A percentile compares a stretch with the other conserved stretches of the same genome.
Evolutionary conservation across 2,888 invertebrate species (phyloP).

Genomic region (Liodrosophila aerea): DNA sequence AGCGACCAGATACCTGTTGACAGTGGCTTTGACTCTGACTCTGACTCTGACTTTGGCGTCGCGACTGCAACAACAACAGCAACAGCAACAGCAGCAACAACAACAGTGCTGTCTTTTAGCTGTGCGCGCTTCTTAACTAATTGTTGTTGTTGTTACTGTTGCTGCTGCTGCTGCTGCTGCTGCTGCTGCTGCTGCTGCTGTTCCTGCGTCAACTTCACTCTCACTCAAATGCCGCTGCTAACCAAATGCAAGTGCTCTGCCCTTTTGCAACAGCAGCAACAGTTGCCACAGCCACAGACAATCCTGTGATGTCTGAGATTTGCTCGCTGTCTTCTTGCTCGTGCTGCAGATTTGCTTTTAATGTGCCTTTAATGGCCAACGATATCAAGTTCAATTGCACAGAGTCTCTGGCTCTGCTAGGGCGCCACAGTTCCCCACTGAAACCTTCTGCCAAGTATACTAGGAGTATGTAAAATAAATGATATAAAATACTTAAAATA

Average conservation of each 20-base stretch:
- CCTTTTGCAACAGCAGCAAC: slow-evolving; percentile 35
- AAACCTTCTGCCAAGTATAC: too few species aligned
- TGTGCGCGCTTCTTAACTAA: slow-evolving; percentile 48
- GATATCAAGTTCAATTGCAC: too few species aligned
- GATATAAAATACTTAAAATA: too few species aligned
- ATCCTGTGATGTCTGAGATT: background rate
- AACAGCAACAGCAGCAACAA: slow-evolving; percentile 3
- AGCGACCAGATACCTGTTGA: slow-evolving; percentile 57
- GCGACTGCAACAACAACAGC: slow-evolving; percentile 19
- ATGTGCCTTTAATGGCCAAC: too few species aligned
- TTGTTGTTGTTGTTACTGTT: slow-evolving; percentile 32
- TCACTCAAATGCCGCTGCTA: slow-evolving; percentile 73
- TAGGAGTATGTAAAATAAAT: too few species aligned
- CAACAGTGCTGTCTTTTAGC: slow-evolving; percentile 18
- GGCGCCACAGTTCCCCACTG: too few species aligned
- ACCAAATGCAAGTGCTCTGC: slow-evolving; percentile 69
- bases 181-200: slow-evolving; percentile 31
- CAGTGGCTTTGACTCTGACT: slow-evolving; percentile 79
- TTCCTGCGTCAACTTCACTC: slow-evolving; percentile 73
- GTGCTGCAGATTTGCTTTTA: too few species aligned
- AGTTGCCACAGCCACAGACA: slow-evolving; percentile 3
- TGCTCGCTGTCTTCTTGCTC: background rate
- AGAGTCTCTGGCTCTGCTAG: too few species aligned
- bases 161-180: slow-evolving; percentile 7
- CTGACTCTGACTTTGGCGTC: slow-evolving; percentile 61